Evolutionary conservation across 2,888 invertebrate genomes (phyloP).

Genomic region (Urechis unicinctus): DNA sequence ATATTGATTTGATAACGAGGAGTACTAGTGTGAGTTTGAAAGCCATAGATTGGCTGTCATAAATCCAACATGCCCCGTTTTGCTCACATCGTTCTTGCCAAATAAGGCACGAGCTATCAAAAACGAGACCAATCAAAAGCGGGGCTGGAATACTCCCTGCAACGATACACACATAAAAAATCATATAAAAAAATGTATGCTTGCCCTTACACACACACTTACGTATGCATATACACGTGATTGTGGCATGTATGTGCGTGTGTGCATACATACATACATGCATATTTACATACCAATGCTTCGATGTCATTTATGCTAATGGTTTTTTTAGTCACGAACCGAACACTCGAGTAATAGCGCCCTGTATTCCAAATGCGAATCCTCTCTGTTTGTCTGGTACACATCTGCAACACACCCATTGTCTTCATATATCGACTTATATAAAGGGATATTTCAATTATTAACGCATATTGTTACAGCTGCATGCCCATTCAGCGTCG

Average conservation of each 20-base stretch:
- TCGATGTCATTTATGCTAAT: too few relatives aligned
- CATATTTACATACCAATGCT: too few relatives aligned
- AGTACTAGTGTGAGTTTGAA: neutral
- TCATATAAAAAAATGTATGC: too few relatives aligned
- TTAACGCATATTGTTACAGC: too few relatives aligned
- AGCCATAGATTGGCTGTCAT: neutral
- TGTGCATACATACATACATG: neutral
- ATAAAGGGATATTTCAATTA: too few relatives aligned
- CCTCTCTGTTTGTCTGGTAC: constrained; percentile 89
- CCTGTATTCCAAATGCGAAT: constrained; percentile 93
- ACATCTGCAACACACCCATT: constrained; percentile 50
- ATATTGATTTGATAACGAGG: neutral
- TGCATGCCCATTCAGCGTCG: too few relatives aligned
- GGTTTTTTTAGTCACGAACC: constrained; percentile 32
- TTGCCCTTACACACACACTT: too few relatives aligned
- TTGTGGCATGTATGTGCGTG: too few relatives aligned
- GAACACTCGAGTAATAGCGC: constrained; percentile 76
- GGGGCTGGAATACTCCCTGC: constrained; percentile 4
- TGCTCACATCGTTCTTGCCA: constrained; percentile 8
- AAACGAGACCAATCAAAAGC: constrained; percentile 2
- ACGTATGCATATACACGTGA: too few relatives aligned
- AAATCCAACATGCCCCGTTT: constrained; percentile 6
- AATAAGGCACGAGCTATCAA: constrained; percentile 4
- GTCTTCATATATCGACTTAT: too few relatives aligned
- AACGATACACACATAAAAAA: too few relatives aligned